Conservation (phyloP, 1,140 invertebrate species). For the Cydia amplana region DNA sequence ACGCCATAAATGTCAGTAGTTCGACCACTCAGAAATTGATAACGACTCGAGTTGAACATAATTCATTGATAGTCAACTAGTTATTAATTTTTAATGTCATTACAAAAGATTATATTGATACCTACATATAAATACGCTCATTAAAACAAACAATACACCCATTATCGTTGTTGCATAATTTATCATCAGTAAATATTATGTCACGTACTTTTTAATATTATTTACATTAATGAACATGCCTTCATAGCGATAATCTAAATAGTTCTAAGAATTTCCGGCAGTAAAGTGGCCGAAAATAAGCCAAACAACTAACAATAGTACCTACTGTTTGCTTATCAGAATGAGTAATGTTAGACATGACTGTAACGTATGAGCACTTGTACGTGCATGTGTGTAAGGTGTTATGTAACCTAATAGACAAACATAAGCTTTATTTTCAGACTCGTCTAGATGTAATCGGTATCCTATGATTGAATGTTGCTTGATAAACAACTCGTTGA, state of each 20-base stretch:
- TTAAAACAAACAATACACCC: not conserved
- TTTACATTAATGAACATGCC: not conserved
- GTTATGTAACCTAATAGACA: slow-evolving; percentile 25
- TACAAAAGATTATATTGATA: slow-evolving; percentile 4
- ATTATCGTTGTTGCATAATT: not conserved
- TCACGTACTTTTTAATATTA: not conserved
- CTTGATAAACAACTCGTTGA: slow-evolving; percentile 22
- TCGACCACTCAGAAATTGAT: slow-evolving; percentile 17
- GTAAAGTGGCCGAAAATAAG: not conserved
- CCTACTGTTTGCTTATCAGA: slow-evolving; percentile 13
- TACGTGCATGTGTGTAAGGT: not conserved
- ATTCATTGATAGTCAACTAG: slow-evolving; percentile 23
- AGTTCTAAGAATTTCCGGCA: not conserved
- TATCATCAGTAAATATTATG: not conserved
- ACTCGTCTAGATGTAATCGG: not conserved
- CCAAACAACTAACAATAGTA: not conserved
- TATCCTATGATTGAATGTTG: slow-evolving; percentile 7
- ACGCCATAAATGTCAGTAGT: slow-evolving; percentile 22
- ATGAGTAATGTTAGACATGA: slow-evolving; percentile 11
- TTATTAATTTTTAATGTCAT: slow-evolving; percentile 26
- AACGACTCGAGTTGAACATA: not conserved
- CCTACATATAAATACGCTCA: too few relatives aligned
- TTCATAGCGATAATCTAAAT: slow-evolving; percentile 1
- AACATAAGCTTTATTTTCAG: slow-evolving; percentile 20
- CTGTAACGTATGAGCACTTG: not conserved